Conservation (phyloP, 2,113 vertebrate genomes). For the Chloropsis hardwickii region DNA sequence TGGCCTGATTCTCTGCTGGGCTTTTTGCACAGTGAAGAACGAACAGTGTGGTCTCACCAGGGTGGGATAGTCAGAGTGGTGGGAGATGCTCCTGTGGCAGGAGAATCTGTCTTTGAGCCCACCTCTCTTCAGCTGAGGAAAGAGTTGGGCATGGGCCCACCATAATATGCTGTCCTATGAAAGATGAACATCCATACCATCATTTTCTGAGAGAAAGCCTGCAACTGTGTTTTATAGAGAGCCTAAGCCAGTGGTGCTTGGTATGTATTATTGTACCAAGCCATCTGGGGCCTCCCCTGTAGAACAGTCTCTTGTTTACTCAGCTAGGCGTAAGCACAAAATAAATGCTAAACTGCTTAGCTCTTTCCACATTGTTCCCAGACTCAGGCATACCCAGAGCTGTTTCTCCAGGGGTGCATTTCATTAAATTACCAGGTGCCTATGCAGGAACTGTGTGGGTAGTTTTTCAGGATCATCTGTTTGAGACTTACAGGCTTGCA, state of each 20-base stretch:
- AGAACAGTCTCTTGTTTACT: neutral
- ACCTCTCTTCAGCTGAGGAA: neutral
- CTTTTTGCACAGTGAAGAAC: neutral
- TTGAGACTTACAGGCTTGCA: constrained; percentile 2
- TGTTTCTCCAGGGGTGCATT: neutral
- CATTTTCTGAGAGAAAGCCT: neutral
- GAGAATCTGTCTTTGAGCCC: neutral
- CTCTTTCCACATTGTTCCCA: neutral
- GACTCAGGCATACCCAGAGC: neutral
- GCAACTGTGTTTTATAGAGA: neutral
- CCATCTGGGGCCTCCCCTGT: neutral
- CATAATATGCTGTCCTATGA: neutral
- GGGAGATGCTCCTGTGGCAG: neutral
- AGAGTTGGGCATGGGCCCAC: neutral
- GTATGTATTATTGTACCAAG: neutral
- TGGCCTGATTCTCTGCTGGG: neutral
- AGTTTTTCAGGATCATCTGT: neutral
- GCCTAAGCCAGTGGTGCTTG: neutral
- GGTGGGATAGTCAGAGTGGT: neutral
- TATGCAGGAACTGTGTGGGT: neutral
- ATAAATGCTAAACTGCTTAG: neutral
- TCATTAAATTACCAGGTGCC: neutral
- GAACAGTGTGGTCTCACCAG: neutral
- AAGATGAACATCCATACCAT: neutral
- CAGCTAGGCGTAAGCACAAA: neutral